A percentile compares a stretch with the other conserved stretches of the same genome.
These are phyloP conservation scores for Gymnosoma rotundatum DNA, from an alignment of 2,888 invertebrate genomes.

Conservation along the genomic window DNA sequence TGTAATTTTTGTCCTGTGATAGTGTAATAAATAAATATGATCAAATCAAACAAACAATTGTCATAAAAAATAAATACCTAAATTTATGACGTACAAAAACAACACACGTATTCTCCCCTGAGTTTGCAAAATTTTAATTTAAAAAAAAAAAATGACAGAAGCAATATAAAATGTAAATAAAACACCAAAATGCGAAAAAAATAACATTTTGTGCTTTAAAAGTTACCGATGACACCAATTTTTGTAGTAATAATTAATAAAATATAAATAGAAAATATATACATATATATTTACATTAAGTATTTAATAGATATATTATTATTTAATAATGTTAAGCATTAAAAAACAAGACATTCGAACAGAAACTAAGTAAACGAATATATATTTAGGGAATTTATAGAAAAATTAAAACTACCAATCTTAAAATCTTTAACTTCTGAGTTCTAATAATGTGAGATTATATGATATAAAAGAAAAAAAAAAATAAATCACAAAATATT, in stretches of 20 bases:
- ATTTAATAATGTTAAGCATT: background rate
- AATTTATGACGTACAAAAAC: constrained; percentile 44
- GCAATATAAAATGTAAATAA: constrained; percentile 67
- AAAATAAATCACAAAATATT: background rate
- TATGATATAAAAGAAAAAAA: background rate
- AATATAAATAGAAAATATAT: constrained; percentile 53
- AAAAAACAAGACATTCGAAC: constrained; percentile 29
- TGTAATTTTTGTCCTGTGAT: constrained; percentile 55
- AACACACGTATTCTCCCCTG: constrained; percentile 56
- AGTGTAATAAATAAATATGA: constrained; percentile 50
- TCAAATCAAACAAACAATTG: constrained; percentile 26
- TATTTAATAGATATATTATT: constrained; percentile 23
- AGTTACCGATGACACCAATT: constrained; percentile 78
- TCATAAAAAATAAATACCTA: constrained; percentile 6
- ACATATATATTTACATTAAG: constrained; percentile 57
- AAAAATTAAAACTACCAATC: background rate
- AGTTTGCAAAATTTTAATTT: constrained; percentile 28
- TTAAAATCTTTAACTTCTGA: background rate
- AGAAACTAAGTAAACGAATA: constrained; percentile 73
- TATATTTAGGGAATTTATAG: constrained; percentile 77
- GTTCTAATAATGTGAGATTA: no score
- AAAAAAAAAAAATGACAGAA: constrained; percentile 32
- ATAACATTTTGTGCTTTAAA: constrained; percentile 76
- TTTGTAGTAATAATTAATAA: constrained; percentile 64
- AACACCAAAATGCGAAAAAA: constrained; percentile 42